These are phyloP conservation scores for Flexamia atlantica DNA, from an alignment of 2,888 invertebrate genomes.

Conservation along the genomic window DNA sequence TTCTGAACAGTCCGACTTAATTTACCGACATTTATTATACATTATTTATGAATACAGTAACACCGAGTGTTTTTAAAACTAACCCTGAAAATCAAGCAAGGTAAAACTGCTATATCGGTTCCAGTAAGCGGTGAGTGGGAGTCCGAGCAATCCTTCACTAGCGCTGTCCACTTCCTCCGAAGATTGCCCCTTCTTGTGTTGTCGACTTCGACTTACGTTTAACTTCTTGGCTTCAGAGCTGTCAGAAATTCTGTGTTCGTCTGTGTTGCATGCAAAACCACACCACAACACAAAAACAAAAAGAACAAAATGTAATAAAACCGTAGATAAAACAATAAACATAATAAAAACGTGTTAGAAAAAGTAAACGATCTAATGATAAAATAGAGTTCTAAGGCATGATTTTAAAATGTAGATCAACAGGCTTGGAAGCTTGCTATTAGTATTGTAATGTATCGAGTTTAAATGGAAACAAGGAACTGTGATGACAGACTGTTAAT, in stretches of 20 bases:
- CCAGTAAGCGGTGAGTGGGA: conserved; percentile 20
- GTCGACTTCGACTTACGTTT: conserved; percentile 29
- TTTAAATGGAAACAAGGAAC: no score
- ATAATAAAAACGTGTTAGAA: not conserved
- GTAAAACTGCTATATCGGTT: conserved; percentile 53
- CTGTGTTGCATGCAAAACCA: conserved; percentile 54
- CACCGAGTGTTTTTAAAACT: conserved; percentile 25
- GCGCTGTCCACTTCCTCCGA: conserved; percentile 13
- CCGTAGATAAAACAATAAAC: conserved; percentile 2
- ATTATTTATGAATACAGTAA: not conserved
- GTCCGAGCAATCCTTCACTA: conserved; percentile 31
- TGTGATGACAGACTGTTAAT: no score
- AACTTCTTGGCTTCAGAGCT: conserved; percentile 32
- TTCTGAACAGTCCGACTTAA: no score
- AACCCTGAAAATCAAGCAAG: conserved; percentile 52
- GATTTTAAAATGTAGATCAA: no score
- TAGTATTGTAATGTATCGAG: no score
- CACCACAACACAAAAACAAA: conserved; percentile 52
- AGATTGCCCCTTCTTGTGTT: not conserved
- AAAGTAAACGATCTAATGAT: not conserved
- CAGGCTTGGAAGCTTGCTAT: no score
- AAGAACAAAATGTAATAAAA: conserved; percentile 24
- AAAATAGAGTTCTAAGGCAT: no score
- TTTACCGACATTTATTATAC: not conserved
- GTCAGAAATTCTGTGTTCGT: conserved; percentile 38